Evolutionary conservation across 2,797 vertebrate species (phyloP), one percentile per base, ranked within the genome.

Genomic region (Heteromormyrus szaboi): DNA sequence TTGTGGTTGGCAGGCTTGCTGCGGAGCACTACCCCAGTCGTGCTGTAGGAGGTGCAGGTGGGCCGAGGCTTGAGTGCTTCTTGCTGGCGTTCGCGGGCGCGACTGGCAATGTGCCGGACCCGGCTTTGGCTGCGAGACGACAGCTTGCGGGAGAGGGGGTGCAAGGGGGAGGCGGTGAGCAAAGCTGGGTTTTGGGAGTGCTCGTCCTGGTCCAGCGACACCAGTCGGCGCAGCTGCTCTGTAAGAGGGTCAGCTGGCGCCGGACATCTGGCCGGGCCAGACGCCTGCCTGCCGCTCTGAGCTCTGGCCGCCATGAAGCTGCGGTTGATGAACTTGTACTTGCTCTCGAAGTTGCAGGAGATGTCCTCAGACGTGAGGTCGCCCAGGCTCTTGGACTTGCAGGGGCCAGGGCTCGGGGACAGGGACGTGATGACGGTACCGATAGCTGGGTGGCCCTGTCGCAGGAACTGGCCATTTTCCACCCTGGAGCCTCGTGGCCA

Each of bases 311-410:
- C 96, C 90, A 99, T 92, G 87, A 99, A 99, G 91, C 98, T 98
- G 90, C 96, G 96, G 89, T 98, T 99, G 51, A 99, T 99, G 79
- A 98, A 97, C 83, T 98, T 96, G 89, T 99, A 99, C 92, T 99
- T 99, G 91, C 99, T 98, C 93, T 99, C 97, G 37, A 99, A 99
- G 91, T 98, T 99, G 93, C 98, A 99, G 59, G 96, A 97, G 79
- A 99, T 99, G 91, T 99, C 99, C 92, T 99, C 99, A 4, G 99
- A 99, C 0, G 99, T 99, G 91, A 99, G 93, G 93, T 99, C 99
- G 48, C 99, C 99, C 0, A 99, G 94, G 8, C 98, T 99, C 93
- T 99, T 99, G 90, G 98, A 99, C 93, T 99, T 99, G 91, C 96
- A 97, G 87, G 97, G 96, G 88, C 95, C 97, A 2, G 95, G 89